Evolutionary conservation across 1,140 invertebrate genomes (phyloP).

Genomic region (Pinna nobilis): DNA sequence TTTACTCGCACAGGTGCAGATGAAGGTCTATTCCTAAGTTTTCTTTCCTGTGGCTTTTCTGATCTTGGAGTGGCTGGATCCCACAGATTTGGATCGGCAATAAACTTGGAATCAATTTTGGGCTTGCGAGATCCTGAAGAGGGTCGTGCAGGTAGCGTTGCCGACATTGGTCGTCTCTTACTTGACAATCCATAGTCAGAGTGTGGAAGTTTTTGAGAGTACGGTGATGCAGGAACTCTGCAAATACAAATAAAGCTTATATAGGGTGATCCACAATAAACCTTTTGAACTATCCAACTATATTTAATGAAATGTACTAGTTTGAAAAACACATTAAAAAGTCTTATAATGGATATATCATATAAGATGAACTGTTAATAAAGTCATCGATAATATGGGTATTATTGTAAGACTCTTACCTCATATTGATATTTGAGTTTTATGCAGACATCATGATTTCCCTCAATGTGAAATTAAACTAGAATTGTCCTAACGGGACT

Average conservation of each 20-base stretch:
- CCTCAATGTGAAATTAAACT: too few species aligned
- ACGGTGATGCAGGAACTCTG: slow-evolving; percentile 60
- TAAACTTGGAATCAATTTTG: slow-evolving; percentile 73
- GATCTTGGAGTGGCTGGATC: slow-evolving; percentile 68
- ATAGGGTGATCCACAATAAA: too few species aligned
- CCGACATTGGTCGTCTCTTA: slow-evolving; percentile 58
- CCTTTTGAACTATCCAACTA: not conserved
- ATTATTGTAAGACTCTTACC: too few species aligned
- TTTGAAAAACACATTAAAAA: too few species aligned
- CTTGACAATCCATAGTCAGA: slow-evolving; percentile 48
- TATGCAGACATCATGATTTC: too few species aligned
- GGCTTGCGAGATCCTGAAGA: slow-evolving; percentile 54
- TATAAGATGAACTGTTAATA: too few species aligned
- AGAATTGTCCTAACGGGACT: too few species aligned
- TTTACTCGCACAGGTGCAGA: slow-evolving; percentile 38
- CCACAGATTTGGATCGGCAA: slow-evolving; percentile 67
- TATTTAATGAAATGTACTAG: too few species aligned
- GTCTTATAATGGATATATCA: too few species aligned
- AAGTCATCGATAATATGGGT: too few species aligned
- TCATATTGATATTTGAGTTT: too few species aligned
- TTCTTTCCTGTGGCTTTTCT: slow-evolving; percentile 22
- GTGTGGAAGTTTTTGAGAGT: slow-evolving; percentile 66
- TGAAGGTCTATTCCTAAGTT: slow-evolving; percentile 22
- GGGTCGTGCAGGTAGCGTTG: slow-evolving; percentile 26
- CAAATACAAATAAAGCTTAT: too few species aligned